A percentile compares a stretch with the other conserved stretches of the same genome.
Evolutionary conservation across 2,113 vertebrate genomes (phyloP).

Genomic region (Neomonachus schauinslandi): DNA sequence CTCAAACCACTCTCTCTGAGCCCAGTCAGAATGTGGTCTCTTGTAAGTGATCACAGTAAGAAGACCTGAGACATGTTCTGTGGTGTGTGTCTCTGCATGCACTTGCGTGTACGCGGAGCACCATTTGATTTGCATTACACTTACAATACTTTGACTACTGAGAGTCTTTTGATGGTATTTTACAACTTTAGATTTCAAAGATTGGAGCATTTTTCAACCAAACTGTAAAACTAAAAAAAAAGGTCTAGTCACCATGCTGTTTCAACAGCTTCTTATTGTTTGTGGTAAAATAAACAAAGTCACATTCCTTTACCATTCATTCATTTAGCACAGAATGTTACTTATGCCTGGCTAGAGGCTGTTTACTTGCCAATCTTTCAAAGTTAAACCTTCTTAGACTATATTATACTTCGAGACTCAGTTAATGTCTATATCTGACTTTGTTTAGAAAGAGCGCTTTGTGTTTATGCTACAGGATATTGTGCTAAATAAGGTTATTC

Average conservation of each 20-base stretch:
- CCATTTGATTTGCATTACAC: neutral
- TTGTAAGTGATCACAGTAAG: neutral
- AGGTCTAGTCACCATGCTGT: neutral
- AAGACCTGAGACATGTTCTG: neutral
- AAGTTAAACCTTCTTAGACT: conserved; percentile 29
- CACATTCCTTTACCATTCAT: neutral
- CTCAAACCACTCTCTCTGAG: neutral
- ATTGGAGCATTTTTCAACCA: neutral
- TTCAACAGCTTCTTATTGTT: conserved; percentile 38
- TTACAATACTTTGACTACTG: neutral
- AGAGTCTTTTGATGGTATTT: conserved; percentile 21
- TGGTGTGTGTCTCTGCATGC: neutral
- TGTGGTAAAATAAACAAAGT: conserved; percentile 21
- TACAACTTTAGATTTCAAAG: conserved; percentile 47
- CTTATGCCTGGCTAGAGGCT: neutral
- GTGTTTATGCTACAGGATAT: conserved; percentile 31
- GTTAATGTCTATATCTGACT: conserved; percentile 42
- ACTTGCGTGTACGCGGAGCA: neutral
- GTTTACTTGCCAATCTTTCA: neutral
- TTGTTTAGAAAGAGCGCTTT: conserved; percentile 39
- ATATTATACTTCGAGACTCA: neutral
- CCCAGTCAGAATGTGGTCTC: neutral
- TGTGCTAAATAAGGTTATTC: conserved; percentile 49
- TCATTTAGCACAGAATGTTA: neutral
- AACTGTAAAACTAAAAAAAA: neutral